Evolutionary conservation across 2,888 invertebrate species (phyloP), one percentile per base, ranked within the genome.

Genomic region (Phaedon cochleariae): DNA sequence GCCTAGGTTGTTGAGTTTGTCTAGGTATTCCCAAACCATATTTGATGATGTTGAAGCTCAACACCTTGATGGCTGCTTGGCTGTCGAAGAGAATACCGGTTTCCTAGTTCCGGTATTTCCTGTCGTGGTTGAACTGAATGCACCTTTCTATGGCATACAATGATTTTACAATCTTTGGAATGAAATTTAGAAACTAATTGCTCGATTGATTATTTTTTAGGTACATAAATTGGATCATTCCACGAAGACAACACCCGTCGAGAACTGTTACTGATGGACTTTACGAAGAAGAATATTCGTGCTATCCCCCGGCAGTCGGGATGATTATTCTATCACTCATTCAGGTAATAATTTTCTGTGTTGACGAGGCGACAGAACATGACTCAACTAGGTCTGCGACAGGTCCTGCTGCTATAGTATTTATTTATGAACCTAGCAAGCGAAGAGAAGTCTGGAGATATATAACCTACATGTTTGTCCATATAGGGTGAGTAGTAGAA

Each of bases 391-490:
- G 84, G 71, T 73, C 26, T 31, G 74, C 90, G 89, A 62, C 84
- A 91, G 20, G 91, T 96, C 75, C 74, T 37, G 70, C 67, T 53
- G 77, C 75, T 9, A 90, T 90, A 53, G 82, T 92, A 5, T 91
- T 97, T 74, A 95, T 98, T 71, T 98, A 97, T 84, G 91, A 95
- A 85, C 98, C 98, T 0, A 87, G 90, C 67, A 89, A 90, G 77
- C 88, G 97, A 68, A 87, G 90, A 63, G 93, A 99, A 84, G 92
- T 91, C 0, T 99, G 98, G 98, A 87, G 98, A 77, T 98, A 92
- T 82, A 76, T 97, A 48, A 93, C 95, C 0, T 99, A 99, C 81
- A 97, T 97, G 96, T 91, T 98, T 82, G 95, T 98, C 34, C 98
- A 98, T 84, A 92, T 95, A 67, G 96, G 96, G 92, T 93, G 81